Evolutionary conservation across 2,888 invertebrate species (phyloP).

Genomic region (Drosophila setosimentum): DNA sequence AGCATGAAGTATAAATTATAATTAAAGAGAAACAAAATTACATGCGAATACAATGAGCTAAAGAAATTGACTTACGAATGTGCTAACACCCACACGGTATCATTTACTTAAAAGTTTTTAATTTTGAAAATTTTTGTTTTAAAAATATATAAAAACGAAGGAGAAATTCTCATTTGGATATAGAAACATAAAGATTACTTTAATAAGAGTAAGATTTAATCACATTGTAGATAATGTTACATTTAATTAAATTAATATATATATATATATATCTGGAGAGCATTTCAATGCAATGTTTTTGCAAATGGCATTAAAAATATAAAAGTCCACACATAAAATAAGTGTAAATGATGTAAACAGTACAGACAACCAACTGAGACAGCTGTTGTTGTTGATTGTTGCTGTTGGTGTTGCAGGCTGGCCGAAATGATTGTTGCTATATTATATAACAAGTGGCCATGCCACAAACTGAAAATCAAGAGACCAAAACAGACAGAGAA

Average conservation of each 20-base stretch:
- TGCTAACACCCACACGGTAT: slow-evolving; percentile 10
- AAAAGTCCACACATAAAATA: slow-evolving; percentile 16
- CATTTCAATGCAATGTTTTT: background rate
- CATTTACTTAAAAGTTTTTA: slow-evolving; percentile 40
- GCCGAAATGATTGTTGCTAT: slow-evolving; percentile 77
- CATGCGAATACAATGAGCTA: slow-evolving; percentile 37
- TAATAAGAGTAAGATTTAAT: background rate
- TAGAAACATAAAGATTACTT: background rate
- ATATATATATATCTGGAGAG: background rate
- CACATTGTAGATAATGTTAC: background rate
- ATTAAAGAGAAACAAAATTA: slow-evolving; percentile 47
- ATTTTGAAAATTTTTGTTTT: background rate
- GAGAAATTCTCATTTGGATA: background rate
- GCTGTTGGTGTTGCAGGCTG: slow-evolving; percentile 70
- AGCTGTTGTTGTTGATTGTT: slow-evolving; percentile 67
- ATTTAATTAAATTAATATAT: background rate
- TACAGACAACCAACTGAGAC: slow-evolving; percentile 46
- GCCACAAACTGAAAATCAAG: slow-evolving; percentile 70
- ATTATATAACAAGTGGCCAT: slow-evolving; percentile 82
- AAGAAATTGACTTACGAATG: slow-evolving; percentile 21
- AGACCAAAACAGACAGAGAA: slow-evolving; percentile 31
- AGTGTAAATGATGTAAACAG: slow-evolving; percentile 71
- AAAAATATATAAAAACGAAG: background rate
- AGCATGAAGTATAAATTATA: slow-evolving; percentile 49
- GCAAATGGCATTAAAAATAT: slow-evolving; percentile 8